Conservation (phyloP, 2,113 vertebrate species). For the Sander vitreus region DNA sequence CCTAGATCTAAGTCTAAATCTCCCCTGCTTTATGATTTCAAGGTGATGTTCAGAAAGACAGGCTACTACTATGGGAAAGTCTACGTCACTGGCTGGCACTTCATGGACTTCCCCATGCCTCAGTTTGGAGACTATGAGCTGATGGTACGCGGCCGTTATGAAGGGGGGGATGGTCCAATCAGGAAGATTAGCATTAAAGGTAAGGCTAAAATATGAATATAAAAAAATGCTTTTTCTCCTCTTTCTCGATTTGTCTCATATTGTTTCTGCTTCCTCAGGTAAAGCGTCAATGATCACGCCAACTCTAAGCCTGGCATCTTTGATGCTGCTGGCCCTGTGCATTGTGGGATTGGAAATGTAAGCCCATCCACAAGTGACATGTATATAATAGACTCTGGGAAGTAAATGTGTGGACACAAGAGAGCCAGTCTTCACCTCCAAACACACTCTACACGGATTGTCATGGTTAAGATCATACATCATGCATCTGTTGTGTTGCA, state of each 20-base stretch:
- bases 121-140: conserved; percentile 92
- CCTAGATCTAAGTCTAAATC: neutral
- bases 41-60: conserved; percentile 95
- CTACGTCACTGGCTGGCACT: conserved; percentile 94
- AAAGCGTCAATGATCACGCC: conserved; percentile 75
- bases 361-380: conserved; percentile 68
- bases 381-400: conserved; percentile 78
- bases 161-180: conserved; percentile 96
- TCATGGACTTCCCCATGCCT: conserved; percentile 94
- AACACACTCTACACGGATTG: conserved; percentile 23
- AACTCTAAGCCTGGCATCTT: conserved; percentile 81
- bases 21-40: neutral
- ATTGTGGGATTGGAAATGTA: conserved; percentile 88
- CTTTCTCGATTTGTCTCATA: neutral
- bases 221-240: neutral
- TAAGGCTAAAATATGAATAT: conserved; percentile 34
- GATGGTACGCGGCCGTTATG: conserved; percentile 94
- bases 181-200: conserved; percentile 92
- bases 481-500: conserved; percentile 21
- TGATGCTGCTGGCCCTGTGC: conserved; percentile 86
- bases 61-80: conserved; percentile 94
- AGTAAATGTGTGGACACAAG: conserved; percentile 9
- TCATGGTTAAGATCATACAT: conserved; percentile 15
- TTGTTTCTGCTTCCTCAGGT: conserved; percentile 74
- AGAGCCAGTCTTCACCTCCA: conserved; percentile 25